phyloP scores from a whole-genome alignment of 2,797 vertebrate genomes.

The Acanthurus tractus region DNA sequence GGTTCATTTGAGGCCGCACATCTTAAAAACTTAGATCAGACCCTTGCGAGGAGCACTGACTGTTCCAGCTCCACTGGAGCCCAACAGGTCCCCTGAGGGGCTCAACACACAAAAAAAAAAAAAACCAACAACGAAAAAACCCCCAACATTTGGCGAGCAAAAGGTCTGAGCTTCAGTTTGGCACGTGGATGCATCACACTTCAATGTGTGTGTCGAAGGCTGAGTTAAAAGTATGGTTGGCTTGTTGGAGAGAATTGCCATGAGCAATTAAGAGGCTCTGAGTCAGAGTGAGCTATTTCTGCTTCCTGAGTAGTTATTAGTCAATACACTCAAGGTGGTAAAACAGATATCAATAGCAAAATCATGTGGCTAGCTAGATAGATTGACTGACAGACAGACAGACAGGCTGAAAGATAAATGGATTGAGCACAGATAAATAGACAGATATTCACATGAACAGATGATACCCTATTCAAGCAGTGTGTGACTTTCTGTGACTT shows the following conservation, averaged over 20 bases:
- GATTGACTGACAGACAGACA: neutral
- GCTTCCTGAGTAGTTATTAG: slow-evolving; percentile 69
- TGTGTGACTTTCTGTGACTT: neutral
- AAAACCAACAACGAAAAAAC: no score
- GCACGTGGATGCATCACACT: slow-evolving; percentile 49
- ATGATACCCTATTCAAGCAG: neutral
- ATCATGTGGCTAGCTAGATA: neutral
- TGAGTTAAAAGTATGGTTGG: slow-evolving; percentile 57
- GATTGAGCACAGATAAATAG: neutral
- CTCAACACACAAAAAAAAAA: neutral
- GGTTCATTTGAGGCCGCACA: slow-evolving; percentile 50
- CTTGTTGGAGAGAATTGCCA: slow-evolving; percentile 65
- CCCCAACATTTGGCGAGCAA: slow-evolving; percentile 35
- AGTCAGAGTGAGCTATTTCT: slow-evolving; percentile 78
- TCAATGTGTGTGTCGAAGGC: slow-evolving; percentile 45
- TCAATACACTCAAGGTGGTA: slow-evolving; percentile 49
- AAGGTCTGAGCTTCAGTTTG: slow-evolving; percentile 50
- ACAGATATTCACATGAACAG: neutral
- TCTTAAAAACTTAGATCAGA: slow-evolving; percentile 49
- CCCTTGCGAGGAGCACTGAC: slow-evolving; percentile 49
- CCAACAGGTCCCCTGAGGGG: slow-evolving; percentile 37
- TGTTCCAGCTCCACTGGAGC: slow-evolving; percentile 61
- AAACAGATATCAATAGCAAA: slow-evolving; percentile 43
- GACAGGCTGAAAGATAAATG: neutral
- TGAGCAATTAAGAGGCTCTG: slow-evolving; percentile 76